Evolutionary conservation across 2,888 invertebrate species (phyloP), one percentile per base, ranked within the genome.

Genomic region (Dryobotodes eremita): DNA sequence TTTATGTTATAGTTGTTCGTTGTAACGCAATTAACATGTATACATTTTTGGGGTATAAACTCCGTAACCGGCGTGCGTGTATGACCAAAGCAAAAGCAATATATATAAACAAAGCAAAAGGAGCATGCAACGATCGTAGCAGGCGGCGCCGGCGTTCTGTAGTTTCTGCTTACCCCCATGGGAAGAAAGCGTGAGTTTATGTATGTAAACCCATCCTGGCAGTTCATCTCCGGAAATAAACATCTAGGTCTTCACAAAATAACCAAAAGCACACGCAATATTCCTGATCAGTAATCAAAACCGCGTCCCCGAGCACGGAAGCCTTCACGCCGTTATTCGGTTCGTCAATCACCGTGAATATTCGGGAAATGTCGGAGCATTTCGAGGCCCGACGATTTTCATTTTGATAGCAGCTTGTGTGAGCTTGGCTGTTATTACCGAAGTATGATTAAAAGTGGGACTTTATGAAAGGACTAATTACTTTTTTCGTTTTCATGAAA

Each of bases 311-410:
- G 53, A 57, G 20, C 55, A 75, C 76, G 76, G 81, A 75, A 82
- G 59, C 65, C 82, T 59, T 81, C 74, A 74, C 59, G 20, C 42
- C 82, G 77, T 68, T 79, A 73, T 66, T 70, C 42, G 73, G 66
- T 79, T 68, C 71, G 66, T 82, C 82, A 82, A 82, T 82, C 83
- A 83, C 70, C 69, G 78, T 13, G 72, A 55, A 15, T 64, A 36
- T 71, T 71, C 69, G 79, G 36, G 2, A 79, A 79, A 79, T 31
- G 57, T 79, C 48, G 82, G 53, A 15, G 57, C 50, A 64, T 71
- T 83, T 83, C 59, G 74, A 53, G 31, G 11, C 1, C 20, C 53
- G n/a, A 68, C 59, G 83, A 83, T 74, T 74, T 79, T 64, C 74
- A 75, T 83, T 83, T 71, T 48, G 79, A 83, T 83, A 83, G 50